Evolutionary conservation across 2,797 vertebrate genomes (phyloP).

Genomic region (Phrynocephalus vlangalii): DNA sequence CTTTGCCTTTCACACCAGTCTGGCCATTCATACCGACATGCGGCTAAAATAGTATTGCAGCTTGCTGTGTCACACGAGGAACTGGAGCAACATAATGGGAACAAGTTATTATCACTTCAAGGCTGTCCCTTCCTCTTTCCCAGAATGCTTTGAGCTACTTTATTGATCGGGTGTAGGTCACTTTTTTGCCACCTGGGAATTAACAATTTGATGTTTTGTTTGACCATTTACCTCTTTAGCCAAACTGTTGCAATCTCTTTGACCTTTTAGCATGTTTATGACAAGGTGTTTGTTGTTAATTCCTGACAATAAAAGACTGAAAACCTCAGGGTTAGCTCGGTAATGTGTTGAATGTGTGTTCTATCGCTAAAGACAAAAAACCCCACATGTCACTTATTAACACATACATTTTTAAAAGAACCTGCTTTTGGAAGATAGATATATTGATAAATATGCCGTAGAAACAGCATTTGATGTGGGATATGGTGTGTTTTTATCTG

Average conservation of each 20-base stretch:
- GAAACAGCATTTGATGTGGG: background rate
- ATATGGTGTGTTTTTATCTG: background rate
- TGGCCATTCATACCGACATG: slow-evolving; percentile 45
- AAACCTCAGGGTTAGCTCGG: slow-evolving; percentile 13
- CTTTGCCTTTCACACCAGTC: slow-evolving; percentile 11
- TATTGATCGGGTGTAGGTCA: slow-evolving; percentile 75
- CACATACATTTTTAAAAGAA: background rate
- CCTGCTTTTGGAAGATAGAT: background rate
- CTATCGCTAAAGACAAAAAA: slow-evolving; percentile 30
- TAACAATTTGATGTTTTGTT: slow-evolving; percentile 78
- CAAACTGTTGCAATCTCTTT: slow-evolving; percentile 77
- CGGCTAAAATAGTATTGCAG: slow-evolving; percentile 50
- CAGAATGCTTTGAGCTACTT: slow-evolving; percentile 69
- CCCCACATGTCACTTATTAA: background rate
- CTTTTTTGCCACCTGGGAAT: slow-evolving; percentile 74
- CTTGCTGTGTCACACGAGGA: slow-evolving; percentile 49
- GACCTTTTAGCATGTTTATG: slow-evolving; percentile 81
- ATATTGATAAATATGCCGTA: background rate
- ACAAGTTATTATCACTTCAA: slow-evolving; percentile 75
- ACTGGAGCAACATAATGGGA: slow-evolving; percentile 55
- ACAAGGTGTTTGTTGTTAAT: slow-evolving; percentile 72
- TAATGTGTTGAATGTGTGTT: slow-evolving; percentile 31
- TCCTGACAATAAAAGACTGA: slow-evolving; percentile 71
- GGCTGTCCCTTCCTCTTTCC: slow-evolving; percentile 74
- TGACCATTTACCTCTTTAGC: slow-evolving; percentile 78